A percentile compares a stretch with the other conserved stretches of the same genome.
Evolutionary conservation across 1,140 invertebrate genomes (phyloP).

Genomic region (Rhagoletis zephyria): DNA sequence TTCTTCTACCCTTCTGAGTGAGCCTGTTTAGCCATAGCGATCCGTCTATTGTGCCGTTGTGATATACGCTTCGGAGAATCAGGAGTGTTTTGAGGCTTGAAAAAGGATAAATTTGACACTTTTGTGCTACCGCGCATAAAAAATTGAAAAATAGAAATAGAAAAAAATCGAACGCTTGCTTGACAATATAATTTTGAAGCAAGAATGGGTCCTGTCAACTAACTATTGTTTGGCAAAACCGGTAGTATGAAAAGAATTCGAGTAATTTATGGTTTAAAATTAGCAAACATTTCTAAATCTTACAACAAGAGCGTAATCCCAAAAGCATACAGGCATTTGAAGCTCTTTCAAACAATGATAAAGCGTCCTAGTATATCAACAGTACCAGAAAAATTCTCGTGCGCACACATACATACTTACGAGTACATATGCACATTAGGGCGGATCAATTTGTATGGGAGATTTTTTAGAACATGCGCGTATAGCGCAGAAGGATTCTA

Average conservation of each 20-base stretch:
- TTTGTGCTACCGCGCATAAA: slow-evolving; percentile 22
- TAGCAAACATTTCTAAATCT: not conserved
- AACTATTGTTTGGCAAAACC: not conserved
- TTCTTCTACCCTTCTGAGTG: too few relatives aligned
- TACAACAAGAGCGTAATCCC: not conserved
- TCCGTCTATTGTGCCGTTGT: too few relatives aligned
- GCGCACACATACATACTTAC: not conserved
- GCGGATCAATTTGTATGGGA: too few relatives aligned
- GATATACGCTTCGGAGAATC: not conserved
- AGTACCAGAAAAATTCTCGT: not conserved
- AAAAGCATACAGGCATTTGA: not conserved
- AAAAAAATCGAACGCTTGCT: not conserved
- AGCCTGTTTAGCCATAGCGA: too few relatives aligned
- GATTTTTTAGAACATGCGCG: too few relatives aligned
- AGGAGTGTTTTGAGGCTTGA: not conserved
- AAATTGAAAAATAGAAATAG: not conserved
- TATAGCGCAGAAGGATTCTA: too few relatives aligned
- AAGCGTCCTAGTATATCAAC: too few relatives aligned
- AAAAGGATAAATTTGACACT: slow-evolving; percentile 11
- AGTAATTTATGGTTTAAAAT: slow-evolving; percentile 34
- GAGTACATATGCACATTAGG: too few relatives aligned
- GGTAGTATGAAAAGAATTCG: not conserved
- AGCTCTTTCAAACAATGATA: not conserved
- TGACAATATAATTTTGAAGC: slow-evolving; percentile 31
- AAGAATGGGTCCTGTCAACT: not conserved